Percentiles rank a stretch among this genome's conserved stretches.
Evolutionary conservation across 2,797 vertebrate genomes (phyloP).

Genomic region (Allobates femoralis): DNA sequence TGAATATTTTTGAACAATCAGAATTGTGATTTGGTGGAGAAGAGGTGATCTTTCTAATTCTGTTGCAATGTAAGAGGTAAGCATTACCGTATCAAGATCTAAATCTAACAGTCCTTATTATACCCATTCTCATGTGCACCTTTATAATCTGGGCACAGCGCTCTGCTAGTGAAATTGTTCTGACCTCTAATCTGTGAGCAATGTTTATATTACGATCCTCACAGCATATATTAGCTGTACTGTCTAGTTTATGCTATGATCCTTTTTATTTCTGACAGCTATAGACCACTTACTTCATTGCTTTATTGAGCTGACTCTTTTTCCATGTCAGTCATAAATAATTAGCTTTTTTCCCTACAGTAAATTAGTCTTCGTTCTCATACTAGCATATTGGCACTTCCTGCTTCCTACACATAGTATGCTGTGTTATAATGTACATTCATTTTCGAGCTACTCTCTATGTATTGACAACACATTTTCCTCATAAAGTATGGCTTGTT

Average conservation of each 20-base stretch:
- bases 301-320: slow-evolving; percentile 41
- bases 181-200: slow-evolving; percentile 28
- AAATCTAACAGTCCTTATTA: slow-evolving; percentile 11
- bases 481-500: background rate
- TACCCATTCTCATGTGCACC: background rate
- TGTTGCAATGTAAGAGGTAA: background rate
- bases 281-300: slow-evolving; percentile 46
- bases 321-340: slow-evolving; percentile 44
- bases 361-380: slow-evolving; percentile 27
- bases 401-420: background rate
- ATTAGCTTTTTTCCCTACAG: slow-evolving; percentile 34
- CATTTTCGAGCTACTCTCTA: background rate
- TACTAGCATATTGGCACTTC: background rate
- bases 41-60: background rate
- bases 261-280: slow-evolving; percentile 21
- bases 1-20: background rate
- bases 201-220: slow-evolving; percentile 37
- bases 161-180: slow-evolving; percentile 12
- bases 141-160: slow-evolving; percentile 4
- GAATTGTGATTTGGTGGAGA: background rate
- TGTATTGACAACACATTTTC: background rate
- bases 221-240: slow-evolving; percentile 22
- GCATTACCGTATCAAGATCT: background rate
- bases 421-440: slow-evolving; percentile 3
- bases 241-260: slow-evolving; percentile 49